phyloP scores from a whole-genome alignment of 2,888 invertebrate species.

The Pantelozetes paolii region DNA sequence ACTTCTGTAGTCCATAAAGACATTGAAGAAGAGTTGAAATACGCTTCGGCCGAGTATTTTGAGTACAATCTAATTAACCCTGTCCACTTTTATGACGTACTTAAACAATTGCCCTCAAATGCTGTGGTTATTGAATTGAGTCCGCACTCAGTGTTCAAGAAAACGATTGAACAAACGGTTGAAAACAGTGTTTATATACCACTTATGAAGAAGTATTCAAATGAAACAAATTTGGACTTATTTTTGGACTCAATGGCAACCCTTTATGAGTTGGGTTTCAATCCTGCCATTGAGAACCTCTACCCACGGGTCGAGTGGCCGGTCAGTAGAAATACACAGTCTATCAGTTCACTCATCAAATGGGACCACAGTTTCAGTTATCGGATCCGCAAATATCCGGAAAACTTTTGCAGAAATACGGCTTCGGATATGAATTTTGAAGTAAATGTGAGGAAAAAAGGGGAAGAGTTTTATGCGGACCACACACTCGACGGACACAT shows the following conservation, averaged over 20 bases:
- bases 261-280: slow-evolving; percentile 72
- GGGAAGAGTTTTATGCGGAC: slow-evolving; percentile 68
- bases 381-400: slow-evolving; percentile 49
- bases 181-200: slow-evolving; percentile 61
- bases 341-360: slow-evolving; percentile 74
- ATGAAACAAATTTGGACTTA: slow-evolving; percentile 58
- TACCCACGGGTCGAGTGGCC: slow-evolving; percentile 63
- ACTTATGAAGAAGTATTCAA: slow-evolving; percentile 68
- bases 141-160: slow-evolving; percentile 83
- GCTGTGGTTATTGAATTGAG: slow-evolving; percentile 89
- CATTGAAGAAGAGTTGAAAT: slow-evolving; percentile 65
- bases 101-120: slow-evolving; percentile 75
- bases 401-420: slow-evolving; percentile 42
- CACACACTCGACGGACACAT: slow-evolving; percentile 60
- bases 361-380: slow-evolving; percentile 75
- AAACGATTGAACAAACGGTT: slow-evolving; percentile 66
- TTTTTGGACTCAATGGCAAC: slow-evolving; percentile 74
- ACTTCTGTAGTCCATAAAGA: slow-evolving; percentile 79
- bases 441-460: slow-evolving; percentile 67
- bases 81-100: slow-evolving; percentile 83
- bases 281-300: slow-evolving; percentile 67
- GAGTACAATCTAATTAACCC: slow-evolving; percentile 91
- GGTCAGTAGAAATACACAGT: slow-evolving; percentile 84
- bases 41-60: slow-evolving; percentile 86
- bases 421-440: slow-evolving; percentile 64